Base-by-base conservation (phyloP, 2,888 invertebrate genomes). In the Acleris holmiana region DNA sequence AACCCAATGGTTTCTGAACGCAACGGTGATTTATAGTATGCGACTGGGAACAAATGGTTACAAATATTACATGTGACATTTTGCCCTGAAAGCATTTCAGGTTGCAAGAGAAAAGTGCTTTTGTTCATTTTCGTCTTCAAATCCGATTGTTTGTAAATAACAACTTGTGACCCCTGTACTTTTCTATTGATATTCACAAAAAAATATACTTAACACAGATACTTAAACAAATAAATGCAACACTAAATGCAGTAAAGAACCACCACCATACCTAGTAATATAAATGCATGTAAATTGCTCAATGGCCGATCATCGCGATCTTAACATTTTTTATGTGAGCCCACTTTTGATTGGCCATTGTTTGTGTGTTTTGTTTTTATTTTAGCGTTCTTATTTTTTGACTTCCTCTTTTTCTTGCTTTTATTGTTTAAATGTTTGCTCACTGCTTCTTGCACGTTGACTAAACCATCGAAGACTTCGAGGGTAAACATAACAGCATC, bases 391-490 rank as follows among this genome's bases (percentile, higher is more conserved):
- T 69, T 68, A 40, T 68, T 76, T 67, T 67, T 69, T 25, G 68
- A 21, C 48, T 55, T 56, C 17, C 59, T 54, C 21, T 25, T 67
- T 61, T 67, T 46, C 51, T 68, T 40, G 25, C 67, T 66, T 49
- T 61, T 54, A 10, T 40, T 63, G 59, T 70, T 69, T 13, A 80
- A 68, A 70, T 79, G 80, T 17, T 78, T 76, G 40, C 71, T 69
- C 40, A 89, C 68, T 46, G 80, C 82, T 56, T 84, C 76, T 21
- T 84, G 79, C 17, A 85, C 77, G 25, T 83, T 75, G 25, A 86
- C 71, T 4, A 89, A 70, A 19, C 85, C 86, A 64, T 91, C 87
- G 1, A 91, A 77, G 0, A 86, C 63, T 67, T 91, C 88, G 57
- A 93, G 66, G 46, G 78, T 81, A 67, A 83, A 79, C 76, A 87